A percentile compares a stretch with the other conserved stretches of the same genome.
Evolutionary conservation across 1,140 invertebrate genomes (phyloP).

Genomic region (Mesaphorura yosii): DNA sequence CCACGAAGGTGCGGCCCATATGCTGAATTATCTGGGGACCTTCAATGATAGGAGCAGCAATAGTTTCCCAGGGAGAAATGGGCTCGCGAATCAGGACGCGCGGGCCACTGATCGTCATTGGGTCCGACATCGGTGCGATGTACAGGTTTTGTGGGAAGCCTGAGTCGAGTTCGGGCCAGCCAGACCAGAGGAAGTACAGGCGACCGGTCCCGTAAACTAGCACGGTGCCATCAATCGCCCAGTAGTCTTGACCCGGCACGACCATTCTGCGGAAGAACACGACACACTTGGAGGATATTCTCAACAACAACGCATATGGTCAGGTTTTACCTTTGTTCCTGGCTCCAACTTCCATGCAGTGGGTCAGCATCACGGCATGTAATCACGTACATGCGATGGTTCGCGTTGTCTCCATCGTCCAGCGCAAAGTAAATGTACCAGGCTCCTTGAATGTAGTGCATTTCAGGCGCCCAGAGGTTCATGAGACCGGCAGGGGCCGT

Average conservation of each 20-base stretch:
- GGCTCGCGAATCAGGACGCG: constrained; percentile 14
- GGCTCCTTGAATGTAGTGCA: constrained; percentile 19
- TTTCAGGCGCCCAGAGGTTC: constrained; percentile 26
- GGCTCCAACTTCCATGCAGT: constrained; percentile 10
- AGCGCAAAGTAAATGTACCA: constrained; percentile 29
- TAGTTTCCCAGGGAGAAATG: constrained; percentile 12
- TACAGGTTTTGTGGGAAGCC: constrained; percentile 29
- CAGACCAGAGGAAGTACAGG: constrained; percentile 27
- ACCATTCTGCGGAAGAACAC: constrained; percentile 7
- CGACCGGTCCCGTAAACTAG: constrained; percentile 23
- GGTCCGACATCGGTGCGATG: constrained; percentile 25
- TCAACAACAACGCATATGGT: neutral
- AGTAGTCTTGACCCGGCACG: constrained; percentile 21
- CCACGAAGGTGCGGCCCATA: constrained; percentile 17
- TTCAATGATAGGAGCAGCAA: constrained; percentile 16
- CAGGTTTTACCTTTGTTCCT: neutral
- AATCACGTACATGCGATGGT: constrained; percentile 28
- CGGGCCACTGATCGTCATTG: constrained; percentile 14
- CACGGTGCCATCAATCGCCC: constrained; percentile 27
- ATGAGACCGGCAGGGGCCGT: constrained; percentile 7
- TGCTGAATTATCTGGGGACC: constrained; percentile 24
- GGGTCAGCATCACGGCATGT: constrained; percentile 18
- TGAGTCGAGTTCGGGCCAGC: constrained; percentile 22
- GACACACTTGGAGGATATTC: neutral
- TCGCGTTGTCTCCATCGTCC: constrained; percentile 25